Base-by-base conservation (phyloP, 37 sponge, comb jelly and placozoan genomes). In the Halisarca cf. caerulea region DNA sequence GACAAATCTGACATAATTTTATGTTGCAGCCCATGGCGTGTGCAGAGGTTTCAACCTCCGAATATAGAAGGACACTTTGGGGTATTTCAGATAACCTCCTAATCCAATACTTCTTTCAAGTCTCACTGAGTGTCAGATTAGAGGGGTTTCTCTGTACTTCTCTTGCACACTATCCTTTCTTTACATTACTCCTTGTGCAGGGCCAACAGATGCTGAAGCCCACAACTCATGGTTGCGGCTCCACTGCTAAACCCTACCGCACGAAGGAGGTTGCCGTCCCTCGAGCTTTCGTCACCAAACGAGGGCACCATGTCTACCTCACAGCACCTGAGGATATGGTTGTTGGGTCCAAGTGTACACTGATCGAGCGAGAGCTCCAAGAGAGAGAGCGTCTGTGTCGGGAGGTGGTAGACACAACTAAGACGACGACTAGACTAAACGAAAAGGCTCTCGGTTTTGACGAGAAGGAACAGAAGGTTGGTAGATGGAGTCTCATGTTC, bases 311-410 rank as follows among this genome's bases (percentile, higher is more conserved):
- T 9, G 77, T 74, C 44, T 74, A 40, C 77, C 41, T 74, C 77
- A 74, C 77, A 41, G 42, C 77, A 25, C 24, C 77, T n/a, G 77
- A 74, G 24, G 77, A 74, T 25, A 74, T 74, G 77, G 44, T 74
- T 2, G 41, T 74, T 41, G 77, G 77, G 1, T 36, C 43, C 1
- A 74, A 74, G 77, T 74, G 77, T 41, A 43, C 36, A 20, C 25
- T 74, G 24, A 74, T 74, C 24, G 42, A 44, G 11, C 40, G 77
- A 6, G 77, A 74, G 25, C 21, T 74, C 7, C 45, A 74, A 25
- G 77, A 74, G 77, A 74, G 77, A 44, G 77, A 74, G 24, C 32
- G 77, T n/a, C 38, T 74, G 45, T 74, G 77, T 43, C 20, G 44
- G 45, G 24, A 74, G 21, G 77, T 74, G 42, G 77, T 21, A 38